Conservation (phyloP, 1,140 invertebrate genomes). For the Pachyrhynchus sulphureomaculatus region DNA sequence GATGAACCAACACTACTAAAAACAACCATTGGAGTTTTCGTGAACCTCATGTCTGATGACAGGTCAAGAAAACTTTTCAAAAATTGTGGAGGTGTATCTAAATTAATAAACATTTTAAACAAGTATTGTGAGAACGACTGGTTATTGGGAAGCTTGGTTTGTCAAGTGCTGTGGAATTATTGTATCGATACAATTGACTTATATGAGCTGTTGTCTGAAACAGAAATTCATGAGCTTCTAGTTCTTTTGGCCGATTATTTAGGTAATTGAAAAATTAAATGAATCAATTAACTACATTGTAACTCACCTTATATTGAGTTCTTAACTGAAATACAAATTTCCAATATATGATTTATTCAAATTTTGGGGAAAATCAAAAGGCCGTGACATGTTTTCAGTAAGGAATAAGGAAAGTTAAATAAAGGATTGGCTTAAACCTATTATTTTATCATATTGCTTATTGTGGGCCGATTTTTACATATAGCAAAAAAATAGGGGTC, state of each 20-base stretch:
- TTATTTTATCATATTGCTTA: too few species aligned
- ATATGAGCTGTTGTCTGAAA: conserved; percentile 54
- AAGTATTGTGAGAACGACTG: conserved; percentile 61
- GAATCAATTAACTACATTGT: too few species aligned
- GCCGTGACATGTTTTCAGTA: too few species aligned
- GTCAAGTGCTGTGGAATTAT: conserved; percentile 73
- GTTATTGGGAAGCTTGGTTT: conserved; percentile 62
- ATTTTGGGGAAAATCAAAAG: too few species aligned
- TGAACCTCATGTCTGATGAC: conserved; percentile 68
- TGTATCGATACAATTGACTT: conserved; percentile 59
- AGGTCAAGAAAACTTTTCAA: conserved; percentile 58
- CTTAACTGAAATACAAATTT: too few species aligned
- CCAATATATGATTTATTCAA: too few species aligned
- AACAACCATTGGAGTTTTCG: conserved; percentile 66
- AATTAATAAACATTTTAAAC: conserved; percentile 58
- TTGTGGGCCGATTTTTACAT: too few species aligned
- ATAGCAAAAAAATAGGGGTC: too few species aligned
- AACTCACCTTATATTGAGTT: too few species aligned
- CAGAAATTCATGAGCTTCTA: conserved; percentile 57
- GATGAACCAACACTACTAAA: conserved; percentile 60
- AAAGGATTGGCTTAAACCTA: too few species aligned
- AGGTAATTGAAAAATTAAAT: too few species aligned
- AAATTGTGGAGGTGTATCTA: conserved; percentile 49
- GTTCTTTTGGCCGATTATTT: conserved; percentile 60
- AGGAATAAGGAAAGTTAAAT: too few species aligned